Percentiles rank a stretch among this genome's conserved stretches.
Conservation (phyloP, 2,113 vertebrate species). For the Cyanocitta stelleri region DNA sequence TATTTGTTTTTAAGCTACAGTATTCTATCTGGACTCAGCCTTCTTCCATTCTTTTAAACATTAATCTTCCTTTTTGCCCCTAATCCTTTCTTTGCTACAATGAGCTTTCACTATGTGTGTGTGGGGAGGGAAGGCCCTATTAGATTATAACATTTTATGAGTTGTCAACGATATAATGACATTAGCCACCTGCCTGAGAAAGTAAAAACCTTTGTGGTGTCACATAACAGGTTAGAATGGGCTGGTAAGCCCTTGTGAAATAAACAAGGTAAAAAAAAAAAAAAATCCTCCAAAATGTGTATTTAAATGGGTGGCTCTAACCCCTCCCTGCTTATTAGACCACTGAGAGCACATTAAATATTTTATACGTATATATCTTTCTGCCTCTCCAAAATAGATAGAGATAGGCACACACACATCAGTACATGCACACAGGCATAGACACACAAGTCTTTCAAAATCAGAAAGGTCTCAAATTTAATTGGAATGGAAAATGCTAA, state of each 20-base stretch:
- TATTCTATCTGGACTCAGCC: constrained; percentile 7
- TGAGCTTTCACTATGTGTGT: constrained; percentile 10
- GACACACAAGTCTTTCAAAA: constrained; percentile 69
- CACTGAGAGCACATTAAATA: constrained; percentile 55
- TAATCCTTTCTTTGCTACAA: constrained; percentile 34
- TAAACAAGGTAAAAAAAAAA: constrained; percentile 43
- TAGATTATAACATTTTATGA: constrained; percentile 73
- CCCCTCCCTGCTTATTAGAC: constrained; percentile 67
- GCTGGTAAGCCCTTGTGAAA: constrained; percentile 62
- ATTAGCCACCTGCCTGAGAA: constrained; percentile 69
- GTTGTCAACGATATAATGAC: constrained; percentile 70
- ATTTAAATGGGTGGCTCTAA: constrained; percentile 27
- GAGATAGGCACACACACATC: neutral
- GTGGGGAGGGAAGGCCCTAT: constrained; percentile 34
- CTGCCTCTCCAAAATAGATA: constrained; percentile 19
- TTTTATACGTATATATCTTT: neutral
- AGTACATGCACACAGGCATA: neutral
- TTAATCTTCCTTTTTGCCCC: constrained; percentile 38
- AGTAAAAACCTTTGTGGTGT: constrained; percentile 66
- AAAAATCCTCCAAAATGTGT: neutral
- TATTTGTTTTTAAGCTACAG: constrained; percentile 31
- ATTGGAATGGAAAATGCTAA: constrained; percentile 79
- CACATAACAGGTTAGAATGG: constrained; percentile 61
- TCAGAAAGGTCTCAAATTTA: constrained; percentile 80
- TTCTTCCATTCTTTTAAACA: constrained; percentile 22